Evolutionary conservation across 2,113 vertebrate genomes (phyloP), one percentile per base, ranked within the genome.

Genomic region (Tricholaema leucomelas): DNA sequence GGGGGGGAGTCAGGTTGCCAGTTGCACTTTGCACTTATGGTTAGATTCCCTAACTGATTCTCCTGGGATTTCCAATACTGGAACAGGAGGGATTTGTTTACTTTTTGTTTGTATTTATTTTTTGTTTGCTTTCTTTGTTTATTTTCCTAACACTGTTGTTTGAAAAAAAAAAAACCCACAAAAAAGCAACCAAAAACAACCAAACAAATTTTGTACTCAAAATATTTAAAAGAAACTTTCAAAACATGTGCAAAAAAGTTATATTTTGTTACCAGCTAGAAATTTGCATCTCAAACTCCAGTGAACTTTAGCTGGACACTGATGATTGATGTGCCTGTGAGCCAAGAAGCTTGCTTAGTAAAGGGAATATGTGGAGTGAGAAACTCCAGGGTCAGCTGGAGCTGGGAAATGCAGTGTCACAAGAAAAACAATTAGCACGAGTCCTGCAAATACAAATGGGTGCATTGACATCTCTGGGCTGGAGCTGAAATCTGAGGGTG

Each of bases 331-430:
- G 38, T 8, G 73, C 38, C 56, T 64, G 20, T 0, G 10, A 90
- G 81, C 91, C 94, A 90, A 88, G 61, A 69, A 88, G 64, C 14
- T 90, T 64, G 63, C 48, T 86, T 88, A 2, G 54, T 72, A 42
- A 84, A 94, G 70, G 66, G 70, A 91, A 83, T 46, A 64, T 0
- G 40, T 8, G 20, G 70, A 77, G 70, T 88, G 91, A 81, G 95
- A 75, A 93, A 55, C 67, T 89, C 55, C 60, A n/a, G 81, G 85
- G 71, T 73, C 87, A 91, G 64, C 56, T 38, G 90, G 67, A 95
- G 72, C 81, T 0, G 20, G 87, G 79, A 95, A 94, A 85, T 60
- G 85, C 85, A 90, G 60, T 19, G 72, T 91, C 87, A 89, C 79
- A 88, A 92, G 81, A 52, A 86, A 84, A 93, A 75, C 48, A 94